phyloP scores from a whole-genome alignment of 2,888 invertebrate genomes.

The Hydropsyche betteni region DNA sequence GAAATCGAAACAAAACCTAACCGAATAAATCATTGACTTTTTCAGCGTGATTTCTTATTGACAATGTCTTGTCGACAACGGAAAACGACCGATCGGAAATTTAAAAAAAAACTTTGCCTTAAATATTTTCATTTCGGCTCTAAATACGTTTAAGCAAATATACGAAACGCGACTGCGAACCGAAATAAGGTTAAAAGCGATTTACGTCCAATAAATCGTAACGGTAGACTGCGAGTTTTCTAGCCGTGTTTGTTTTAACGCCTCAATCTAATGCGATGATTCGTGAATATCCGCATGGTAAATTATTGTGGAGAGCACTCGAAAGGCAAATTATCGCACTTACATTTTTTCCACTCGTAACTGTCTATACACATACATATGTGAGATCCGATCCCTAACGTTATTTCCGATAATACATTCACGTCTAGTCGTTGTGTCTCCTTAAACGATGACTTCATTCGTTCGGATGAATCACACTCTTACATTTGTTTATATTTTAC shows the following conservation, averaged over 20 bases:
- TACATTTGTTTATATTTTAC: too few relatives aligned
- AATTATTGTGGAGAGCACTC: not conserved
- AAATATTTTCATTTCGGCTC: too few relatives aligned
- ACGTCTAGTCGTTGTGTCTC: too few relatives aligned
- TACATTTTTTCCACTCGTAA: too few relatives aligned
- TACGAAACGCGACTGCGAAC: not conserved
- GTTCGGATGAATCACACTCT: too few relatives aligned
- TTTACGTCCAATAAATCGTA: conserved; percentile 5
- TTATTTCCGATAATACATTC: too few relatives aligned
- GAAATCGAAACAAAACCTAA: conserved; percentile 16
- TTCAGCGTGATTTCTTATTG: not conserved
- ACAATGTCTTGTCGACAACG: not conserved
- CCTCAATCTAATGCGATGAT: conserved; percentile 5
- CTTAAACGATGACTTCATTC: too few relatives aligned
- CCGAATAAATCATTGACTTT: conserved; percentile 12
- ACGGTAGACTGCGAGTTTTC: conserved; percentile 1
- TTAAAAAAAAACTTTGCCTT: too few relatives aligned
- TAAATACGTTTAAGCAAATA: too few relatives aligned
- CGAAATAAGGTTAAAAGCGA: not conserved
- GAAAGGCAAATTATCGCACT: not conserved
- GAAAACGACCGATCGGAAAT: not conserved
- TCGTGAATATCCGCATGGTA: not conserved
- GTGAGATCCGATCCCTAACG: too few relatives aligned
- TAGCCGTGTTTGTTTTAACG: conserved; percentile 8
- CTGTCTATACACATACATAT: too few relatives aligned